These are phyloP conservation scores for Spatula clypeata DNA, from an alignment of 2,797 vertebrate species.

Conservation along the genomic window DNA sequence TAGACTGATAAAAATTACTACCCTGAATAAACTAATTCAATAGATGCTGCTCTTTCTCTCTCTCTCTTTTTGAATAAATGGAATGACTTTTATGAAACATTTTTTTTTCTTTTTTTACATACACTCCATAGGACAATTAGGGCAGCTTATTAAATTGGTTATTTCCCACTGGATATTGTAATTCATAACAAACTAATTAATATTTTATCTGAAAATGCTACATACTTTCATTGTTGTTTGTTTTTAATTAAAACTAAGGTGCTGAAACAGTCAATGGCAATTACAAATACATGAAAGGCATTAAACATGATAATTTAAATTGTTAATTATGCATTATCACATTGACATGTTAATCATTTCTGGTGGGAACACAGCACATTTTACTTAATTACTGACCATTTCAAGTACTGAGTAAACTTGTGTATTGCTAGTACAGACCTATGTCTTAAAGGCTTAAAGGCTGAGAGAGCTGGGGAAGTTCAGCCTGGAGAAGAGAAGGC, in stretches of 20 bases:
- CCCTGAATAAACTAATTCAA: not conserved
- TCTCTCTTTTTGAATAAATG: not conserved
- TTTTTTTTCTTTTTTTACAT: not conserved
- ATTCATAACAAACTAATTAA: slow-evolving; percentile 52
- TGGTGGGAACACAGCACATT: not conserved
- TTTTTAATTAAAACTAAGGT: slow-evolving; percentile 62
- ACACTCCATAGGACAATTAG: not conserved
- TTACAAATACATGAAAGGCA: slow-evolving; percentile 17
- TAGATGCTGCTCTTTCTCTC: not conserved
- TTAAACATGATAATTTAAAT: slow-evolving; percentile 28
- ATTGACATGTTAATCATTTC: not conserved
- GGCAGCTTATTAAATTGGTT: slow-evolving; percentile 19
- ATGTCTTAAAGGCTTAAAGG: too few relatives aligned
- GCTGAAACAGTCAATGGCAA: slow-evolving; percentile 20
- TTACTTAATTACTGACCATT: not conserved
- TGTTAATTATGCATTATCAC: slow-evolving; percentile 19
- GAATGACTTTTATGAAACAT: not conserved
- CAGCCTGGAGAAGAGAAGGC: too few relatives aligned
- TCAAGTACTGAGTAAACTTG: not conserved
- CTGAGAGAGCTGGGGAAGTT: too few relatives aligned
- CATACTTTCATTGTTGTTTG: slow-evolving; percentile 16
- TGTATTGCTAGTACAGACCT: not conserved
- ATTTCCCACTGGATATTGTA: slow-evolving; percentile 30
- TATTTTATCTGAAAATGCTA: slow-evolving; percentile 43
- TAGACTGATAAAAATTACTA: slow-evolving; percentile 17